These are phyloP conservation scores for Lacanobia wlatinum DNA, from an alignment of 2,888 invertebrate species.

Conservation along the genomic window DNA sequence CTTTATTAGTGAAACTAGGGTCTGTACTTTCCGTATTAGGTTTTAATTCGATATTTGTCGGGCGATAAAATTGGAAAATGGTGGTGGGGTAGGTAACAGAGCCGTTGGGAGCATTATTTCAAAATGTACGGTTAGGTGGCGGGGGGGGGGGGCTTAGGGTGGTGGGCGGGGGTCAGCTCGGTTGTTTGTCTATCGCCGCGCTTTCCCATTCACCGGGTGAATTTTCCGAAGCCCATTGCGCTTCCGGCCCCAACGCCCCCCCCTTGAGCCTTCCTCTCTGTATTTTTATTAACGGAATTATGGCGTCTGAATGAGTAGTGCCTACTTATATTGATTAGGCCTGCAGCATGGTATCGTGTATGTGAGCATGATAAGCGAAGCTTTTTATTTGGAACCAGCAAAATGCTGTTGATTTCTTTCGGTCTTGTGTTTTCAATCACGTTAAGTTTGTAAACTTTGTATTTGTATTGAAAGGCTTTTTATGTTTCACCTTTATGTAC, in stretches of 20 bases:
- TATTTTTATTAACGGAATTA: constrained; percentile 90
- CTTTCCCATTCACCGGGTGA: constrained; percentile 90
- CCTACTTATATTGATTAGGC: constrained; percentile 89
- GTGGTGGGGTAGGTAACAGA: constrained; percentile 71
- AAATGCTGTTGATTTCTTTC: constrained; percentile 23
- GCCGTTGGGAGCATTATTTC: constrained; percentile 86
- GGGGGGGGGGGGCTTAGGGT: constrained; percentile 73
- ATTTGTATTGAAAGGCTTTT: constrained; percentile 23
- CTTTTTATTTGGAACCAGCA: constrained; percentile 40
- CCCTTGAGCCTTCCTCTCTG: constrained; percentile 81
- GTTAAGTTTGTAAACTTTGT: constrained; percentile 15
- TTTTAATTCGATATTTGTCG: constrained; percentile 64
- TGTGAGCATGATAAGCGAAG: constrained; percentile 35
- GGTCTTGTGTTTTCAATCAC: constrained; percentile 17
- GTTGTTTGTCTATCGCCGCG: constrained; percentile 90
- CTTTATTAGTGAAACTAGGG: constrained; percentile 57
- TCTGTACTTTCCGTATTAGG: constrained; percentile 50
- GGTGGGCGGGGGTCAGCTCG: constrained; percentile 81
- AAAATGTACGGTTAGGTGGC: constrained; percentile 84
- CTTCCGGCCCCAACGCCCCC: constrained; percentile 79
- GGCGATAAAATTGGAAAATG: constrained; percentile 73
- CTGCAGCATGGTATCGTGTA: constrained; percentile 57
- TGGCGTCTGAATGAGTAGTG: constrained; percentile 86
- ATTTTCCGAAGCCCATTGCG: constrained; percentile 89
- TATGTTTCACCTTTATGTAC: constrained; percentile 10